Evolutionary conservation across 2,797 vertebrate genomes (phyloP).

Genomic region (Eulemur rubriventer): DNA sequence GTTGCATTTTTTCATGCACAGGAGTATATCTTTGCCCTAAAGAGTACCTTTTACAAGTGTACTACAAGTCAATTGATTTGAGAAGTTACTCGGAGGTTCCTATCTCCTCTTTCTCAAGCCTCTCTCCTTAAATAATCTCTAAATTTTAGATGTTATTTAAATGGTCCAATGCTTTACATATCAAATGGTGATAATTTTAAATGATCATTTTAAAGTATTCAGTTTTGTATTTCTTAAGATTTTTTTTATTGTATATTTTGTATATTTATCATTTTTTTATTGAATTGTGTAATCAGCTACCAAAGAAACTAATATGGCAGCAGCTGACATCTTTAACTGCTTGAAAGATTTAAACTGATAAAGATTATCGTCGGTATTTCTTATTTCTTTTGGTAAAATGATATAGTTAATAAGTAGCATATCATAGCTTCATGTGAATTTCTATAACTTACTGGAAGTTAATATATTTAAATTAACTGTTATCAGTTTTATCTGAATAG

Average conservation of each 20-base stretch:
- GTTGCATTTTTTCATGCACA: neutral
- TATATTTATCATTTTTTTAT: slow-evolving; percentile 30
- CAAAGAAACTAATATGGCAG: neutral
- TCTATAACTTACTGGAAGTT: neutral
- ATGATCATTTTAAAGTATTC: neutral
- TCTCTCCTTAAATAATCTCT: neutral
- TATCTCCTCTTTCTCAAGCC: neutral
- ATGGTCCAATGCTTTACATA: slow-evolving; percentile 21
- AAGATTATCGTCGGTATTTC: neutral
- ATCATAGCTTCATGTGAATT: neutral
- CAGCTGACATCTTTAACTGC: neutral
- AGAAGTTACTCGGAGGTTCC: neutral
- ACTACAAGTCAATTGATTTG: neutral
- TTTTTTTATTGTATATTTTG: slow-evolving; percentile 24
- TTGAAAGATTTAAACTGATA: neutral
- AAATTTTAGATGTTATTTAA: neutral
- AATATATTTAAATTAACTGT: neutral
- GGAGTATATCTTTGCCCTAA: neutral
- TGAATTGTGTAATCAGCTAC: neutral
- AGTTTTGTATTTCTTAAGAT: slow-evolving; percentile 16
- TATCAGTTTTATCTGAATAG: neutral
- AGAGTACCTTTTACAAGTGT: neutral
- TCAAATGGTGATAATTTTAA: neutral
- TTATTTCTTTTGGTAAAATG: neutral
- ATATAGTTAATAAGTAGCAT: neutral